Percentiles rank a stretch among this genome's conserved stretches.
Evolutionary conservation across 2,888 invertebrate species (phyloP).

Genomic region (Pemphredon lugubris): DNA sequence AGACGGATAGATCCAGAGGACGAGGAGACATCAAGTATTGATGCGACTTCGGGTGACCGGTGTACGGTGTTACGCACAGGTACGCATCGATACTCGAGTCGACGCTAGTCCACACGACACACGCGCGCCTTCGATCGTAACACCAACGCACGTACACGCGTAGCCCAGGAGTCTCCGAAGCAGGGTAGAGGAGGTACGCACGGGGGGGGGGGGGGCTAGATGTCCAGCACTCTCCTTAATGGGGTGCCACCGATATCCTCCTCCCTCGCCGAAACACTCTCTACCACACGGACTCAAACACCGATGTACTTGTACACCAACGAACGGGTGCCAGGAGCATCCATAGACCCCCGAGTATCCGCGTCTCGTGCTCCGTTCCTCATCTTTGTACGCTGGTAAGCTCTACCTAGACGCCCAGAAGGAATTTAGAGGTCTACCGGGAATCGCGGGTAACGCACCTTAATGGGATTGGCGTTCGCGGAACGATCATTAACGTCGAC

Average conservation of each 20-base stretch:
- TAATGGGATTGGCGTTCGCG: slow-evolving; percentile 73
- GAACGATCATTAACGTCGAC: slow-evolving; percentile 70
- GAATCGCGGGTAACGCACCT: slow-evolving; percentile 69
- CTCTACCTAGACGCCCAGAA: slow-evolving; percentile 50
- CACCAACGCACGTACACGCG: slow-evolving; percentile 21
- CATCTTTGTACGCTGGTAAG: slow-evolving; percentile 59
- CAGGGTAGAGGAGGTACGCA: slow-evolving; percentile 42
- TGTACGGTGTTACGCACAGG: slow-evolving; percentile 30
- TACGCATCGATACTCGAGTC: slow-evolving; percentile 46
- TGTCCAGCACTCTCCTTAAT: slow-evolving; percentile 78
- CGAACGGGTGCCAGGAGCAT: neutral
- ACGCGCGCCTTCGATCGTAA: neutral
- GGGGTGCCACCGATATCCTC: slow-evolving; percentile 75
- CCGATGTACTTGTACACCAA: neutral
- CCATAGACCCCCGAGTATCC: neutral
- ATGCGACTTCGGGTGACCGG: slow-evolving; percentile 70
- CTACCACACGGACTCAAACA: slow-evolving; percentile 1
- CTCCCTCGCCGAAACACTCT: slow-evolving; percentile 29
- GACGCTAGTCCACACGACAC: slow-evolving; percentile 8
- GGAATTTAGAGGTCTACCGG: slow-evolving; percentile 72
- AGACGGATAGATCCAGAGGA: slow-evolving; percentile 39
- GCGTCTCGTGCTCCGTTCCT: slow-evolving; percentile 43
- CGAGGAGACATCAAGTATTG: slow-evolving; percentile 72
- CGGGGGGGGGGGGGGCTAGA: slow-evolving; percentile 60
- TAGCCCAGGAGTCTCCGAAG: slow-evolving; percentile 48